phyloP scores from a whole-genome alignment of 2,797 vertebrate species.

The Nannoperca australis region DNA sequence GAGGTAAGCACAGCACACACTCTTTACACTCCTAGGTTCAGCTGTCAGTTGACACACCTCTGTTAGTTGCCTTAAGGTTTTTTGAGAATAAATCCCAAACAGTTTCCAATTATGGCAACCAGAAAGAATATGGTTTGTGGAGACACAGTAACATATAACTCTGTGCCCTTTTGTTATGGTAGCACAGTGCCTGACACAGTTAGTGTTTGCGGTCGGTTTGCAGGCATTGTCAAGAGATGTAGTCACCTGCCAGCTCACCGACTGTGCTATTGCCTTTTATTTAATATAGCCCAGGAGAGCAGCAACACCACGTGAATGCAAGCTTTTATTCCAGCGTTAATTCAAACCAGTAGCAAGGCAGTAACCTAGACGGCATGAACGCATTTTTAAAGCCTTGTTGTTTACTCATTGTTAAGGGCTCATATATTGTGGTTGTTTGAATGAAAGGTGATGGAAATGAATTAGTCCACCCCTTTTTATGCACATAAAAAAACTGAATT shows the following conservation, averaged over 20 bases:
- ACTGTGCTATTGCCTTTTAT: slow-evolving; percentile 8
- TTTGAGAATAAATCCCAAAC: not conserved
- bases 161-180: not conserved
- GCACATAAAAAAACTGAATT: too few species aligned
- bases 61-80: not conserved
- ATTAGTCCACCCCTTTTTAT: too few species aligned
- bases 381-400: not conserved
- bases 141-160: not conserved
- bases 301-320: slow-evolving; percentile 4
- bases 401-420: not conserved
- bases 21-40: not conserved
- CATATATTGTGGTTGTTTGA: not conserved
- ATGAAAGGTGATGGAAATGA: not conserved
- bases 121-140: slow-evolving; percentile 2
- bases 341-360: slow-evolving; percentile 13
- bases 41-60: not conserved
- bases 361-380: not conserved
- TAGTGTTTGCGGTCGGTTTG: slow-evolving; percentile 1
- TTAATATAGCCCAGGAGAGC: not conserved
- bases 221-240: slow-evolving; percentile 6
- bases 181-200: not conserved
- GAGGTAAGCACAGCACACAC: slow-evolving; percentile 81
- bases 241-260: slow-evolving; percentile 9
- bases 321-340: slow-evolving; percentile 9
- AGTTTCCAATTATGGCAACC: not conserved